These are phyloP conservation scores for Heterotis niloticus DNA, from an alignment of 2,113 vertebrate genomes.

Conservation along the genomic window DNA sequence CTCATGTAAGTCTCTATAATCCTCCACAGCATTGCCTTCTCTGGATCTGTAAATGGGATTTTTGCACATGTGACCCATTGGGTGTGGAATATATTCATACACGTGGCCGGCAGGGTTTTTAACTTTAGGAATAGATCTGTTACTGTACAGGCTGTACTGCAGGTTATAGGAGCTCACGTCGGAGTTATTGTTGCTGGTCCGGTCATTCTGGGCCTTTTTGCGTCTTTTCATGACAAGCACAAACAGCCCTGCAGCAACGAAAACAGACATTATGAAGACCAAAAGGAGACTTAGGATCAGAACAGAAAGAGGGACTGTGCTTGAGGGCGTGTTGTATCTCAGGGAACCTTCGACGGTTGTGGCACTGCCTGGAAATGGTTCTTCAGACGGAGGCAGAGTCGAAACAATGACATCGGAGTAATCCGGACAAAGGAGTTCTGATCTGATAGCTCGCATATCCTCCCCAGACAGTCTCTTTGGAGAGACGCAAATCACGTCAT, in stretches of 20 bases:
- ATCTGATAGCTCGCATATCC: constrained; percentile 81
- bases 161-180: constrained; percentile 91
- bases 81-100: constrained; percentile 88
- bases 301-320: constrained; percentile 84
- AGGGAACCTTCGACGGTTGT: constrained; percentile 74
- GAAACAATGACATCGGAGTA: constrained; percentile 78
- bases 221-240: constrained; percentile 84
- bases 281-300: constrained; percentile 88
- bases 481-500: constrained; percentile 87
- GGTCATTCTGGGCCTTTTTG: constrained; percentile 80
- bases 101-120: constrained; percentile 85
- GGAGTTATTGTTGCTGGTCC: constrained; percentile 81
- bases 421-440: constrained; percentile 84
- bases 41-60: constrained; percentile 72
- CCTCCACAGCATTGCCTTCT: constrained; percentile 76
- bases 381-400: constrained; percentile 77
- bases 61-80: constrained; percentile 75
- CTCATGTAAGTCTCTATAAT: constrained; percentile 88
- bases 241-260: constrained; percentile 87
- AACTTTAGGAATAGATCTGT: constrained; percentile 76
- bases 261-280: constrained; percentile 89
- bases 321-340: constrained; percentile 65
- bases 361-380: constrained; percentile 71
- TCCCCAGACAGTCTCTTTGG: constrained; percentile 84
- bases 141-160: constrained; percentile 87